Evolutionary conservation across 92 coral and sea anemone genomes (phyloP).

Genomic region (Heliopora coerulea): DNA sequence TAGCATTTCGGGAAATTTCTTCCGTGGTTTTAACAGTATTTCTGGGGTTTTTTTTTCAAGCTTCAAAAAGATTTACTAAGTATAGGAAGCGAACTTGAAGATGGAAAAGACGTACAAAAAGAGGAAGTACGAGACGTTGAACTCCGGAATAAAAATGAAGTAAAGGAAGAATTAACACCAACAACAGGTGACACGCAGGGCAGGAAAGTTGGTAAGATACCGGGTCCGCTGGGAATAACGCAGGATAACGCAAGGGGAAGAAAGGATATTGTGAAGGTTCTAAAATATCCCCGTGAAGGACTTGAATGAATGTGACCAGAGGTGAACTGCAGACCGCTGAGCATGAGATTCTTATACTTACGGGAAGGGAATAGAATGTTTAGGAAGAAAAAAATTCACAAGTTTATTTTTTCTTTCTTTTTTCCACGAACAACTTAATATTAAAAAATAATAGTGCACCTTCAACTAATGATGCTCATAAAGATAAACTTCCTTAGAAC

Average conservation of each 20-base stretch:
- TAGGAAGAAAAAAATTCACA: too few relatives aligned
- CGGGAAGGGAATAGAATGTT: too few relatives aligned
- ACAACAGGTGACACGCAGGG: background rate
- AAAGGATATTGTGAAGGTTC: conserved; percentile 62
- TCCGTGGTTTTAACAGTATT: too few relatives aligned
- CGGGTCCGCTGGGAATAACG: conserved; percentile 6
- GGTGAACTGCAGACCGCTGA: too few relatives aligned
- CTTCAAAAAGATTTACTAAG: conserved; percentile 15
- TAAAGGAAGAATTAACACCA: background rate
- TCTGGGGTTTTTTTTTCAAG: too few relatives aligned
- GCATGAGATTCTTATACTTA: too few relatives aligned
- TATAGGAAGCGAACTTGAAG: conserved; percentile 22
- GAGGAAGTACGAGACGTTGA: background rate
- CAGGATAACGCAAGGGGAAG: conserved; percentile 61
- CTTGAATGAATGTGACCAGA: conserved; percentile 1
- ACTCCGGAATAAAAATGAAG: background rate
- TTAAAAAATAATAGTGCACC: too few relatives aligned
- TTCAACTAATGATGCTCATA: too few relatives aligned
- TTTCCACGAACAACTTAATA: too few relatives aligned
- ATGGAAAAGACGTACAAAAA: background rate
- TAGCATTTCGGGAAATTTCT: too few relatives aligned
- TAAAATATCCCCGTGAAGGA: conserved; percentile 78
- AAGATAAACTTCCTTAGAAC: too few relatives aligned
- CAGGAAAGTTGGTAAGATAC: background rate
- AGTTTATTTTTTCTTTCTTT: too few relatives aligned